These are phyloP conservation scores for Dasysyrphus tricinctus DNA, from an alignment of 2,888 invertebrate species.

Conservation along the genomic window DNA sequence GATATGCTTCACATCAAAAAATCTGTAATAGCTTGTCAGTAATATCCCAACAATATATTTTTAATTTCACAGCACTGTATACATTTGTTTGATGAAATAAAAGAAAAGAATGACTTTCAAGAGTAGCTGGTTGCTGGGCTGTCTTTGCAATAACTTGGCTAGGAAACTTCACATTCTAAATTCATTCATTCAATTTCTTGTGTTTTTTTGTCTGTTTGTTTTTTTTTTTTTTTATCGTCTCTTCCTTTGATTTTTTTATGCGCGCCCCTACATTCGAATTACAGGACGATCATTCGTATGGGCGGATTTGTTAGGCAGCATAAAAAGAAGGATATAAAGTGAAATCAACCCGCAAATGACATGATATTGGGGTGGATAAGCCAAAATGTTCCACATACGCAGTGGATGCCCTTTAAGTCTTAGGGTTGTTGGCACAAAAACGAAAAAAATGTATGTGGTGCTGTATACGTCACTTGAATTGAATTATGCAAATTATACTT, in stretches of 20 bases:
- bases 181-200: conserved; percentile 73
- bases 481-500: conserved; percentile 74
- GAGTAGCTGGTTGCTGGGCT: neutral
- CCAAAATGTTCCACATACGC: conserved; percentile 71
- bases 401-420: conserved; percentile 66
- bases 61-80: neutral
- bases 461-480: conserved; percentile 62
- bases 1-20: too few relatives aligned
- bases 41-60: neutral
- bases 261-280: conserved; percentile 60
- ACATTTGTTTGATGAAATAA: conserved; percentile 17
- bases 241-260: conserved; percentile 37
- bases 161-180: conserved; percentile 65
- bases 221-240: conserved; percentile 3
- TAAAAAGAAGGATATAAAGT: conserved; percentile 58
- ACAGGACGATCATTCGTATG: conserved; percentile 70
- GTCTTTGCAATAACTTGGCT: conserved; percentile 63
- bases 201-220: conserved; percentile 37
- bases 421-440: conserved; percentile 37
- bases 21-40: too few relatives aligned
- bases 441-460: conserved; percentile 26
- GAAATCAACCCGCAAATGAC: conserved; percentile 74
- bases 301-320: conserved; percentile 52
- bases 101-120: conserved; percentile 55
- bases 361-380: conserved; percentile 69